These are phyloP conservation scores for Drosophila kuntzei DNA, from an alignment of 2,888 invertebrate species.

Conservation along the genomic window DNA sequence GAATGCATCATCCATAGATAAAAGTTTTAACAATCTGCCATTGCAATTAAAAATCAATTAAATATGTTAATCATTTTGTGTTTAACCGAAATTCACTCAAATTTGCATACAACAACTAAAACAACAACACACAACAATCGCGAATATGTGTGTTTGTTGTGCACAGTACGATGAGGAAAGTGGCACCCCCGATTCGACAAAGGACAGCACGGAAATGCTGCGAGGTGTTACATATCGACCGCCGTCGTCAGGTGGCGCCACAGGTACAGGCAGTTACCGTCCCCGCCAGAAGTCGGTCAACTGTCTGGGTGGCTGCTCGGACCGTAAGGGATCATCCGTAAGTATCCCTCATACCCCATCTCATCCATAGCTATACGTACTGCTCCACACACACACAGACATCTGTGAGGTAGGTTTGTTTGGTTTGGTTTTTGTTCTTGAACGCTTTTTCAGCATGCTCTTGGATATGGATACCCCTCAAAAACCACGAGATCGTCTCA, in stretches of 20 bases:
- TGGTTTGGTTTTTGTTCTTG: constrained; percentile 18
- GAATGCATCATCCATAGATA: constrained; percentile 35
- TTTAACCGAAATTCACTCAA: constrained; percentile 75
- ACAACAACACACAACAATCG: constrained; percentile 37
- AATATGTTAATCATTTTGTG: constrained; percentile 80
- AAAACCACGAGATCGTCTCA: constrained; percentile 27
- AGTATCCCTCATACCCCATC: constrained; percentile 85
- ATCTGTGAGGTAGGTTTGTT: constrained; percentile 38
- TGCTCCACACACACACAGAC: background rate
- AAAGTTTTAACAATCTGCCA: constrained; percentile 50
- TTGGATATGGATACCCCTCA: constrained; percentile 47
- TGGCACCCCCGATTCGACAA: constrained; percentile 86
- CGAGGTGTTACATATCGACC: constrained; percentile 89
- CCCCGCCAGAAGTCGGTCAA: constrained; percentile 87
- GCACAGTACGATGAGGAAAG: constrained; percentile 86
- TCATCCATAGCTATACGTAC: background rate
- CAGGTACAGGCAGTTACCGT: constrained; percentile 58
- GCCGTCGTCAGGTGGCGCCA: constrained; percentile 75
- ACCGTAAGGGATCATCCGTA: constrained; percentile 91
- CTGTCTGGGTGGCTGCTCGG: constrained; percentile 90
- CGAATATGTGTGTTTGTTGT: constrained; percentile 16
- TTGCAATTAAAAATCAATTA: constrained; percentile 79
- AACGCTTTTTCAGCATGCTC: constrained; percentile 49
- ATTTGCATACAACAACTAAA: constrained; percentile 63
- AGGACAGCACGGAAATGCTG: constrained; percentile 86